Evolutionary conservation across 2,888 invertebrate species (phyloP).

Genomic region (Apoderus coryli): DNA sequence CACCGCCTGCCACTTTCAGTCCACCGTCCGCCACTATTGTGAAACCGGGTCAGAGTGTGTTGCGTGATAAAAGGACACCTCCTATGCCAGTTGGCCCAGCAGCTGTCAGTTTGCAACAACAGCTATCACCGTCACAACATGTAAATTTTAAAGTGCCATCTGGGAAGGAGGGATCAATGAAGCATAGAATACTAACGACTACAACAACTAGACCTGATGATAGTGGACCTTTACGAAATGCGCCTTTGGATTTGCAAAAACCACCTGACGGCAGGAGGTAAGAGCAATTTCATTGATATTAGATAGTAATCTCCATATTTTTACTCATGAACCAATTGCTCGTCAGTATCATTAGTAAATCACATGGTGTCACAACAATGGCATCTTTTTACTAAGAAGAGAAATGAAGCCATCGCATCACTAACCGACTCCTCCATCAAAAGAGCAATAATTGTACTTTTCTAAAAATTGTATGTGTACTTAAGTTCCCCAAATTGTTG

Average conservation of each 20-base stretch:
- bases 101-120: conserved; percentile 24
- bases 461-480: too few relatives aligned
- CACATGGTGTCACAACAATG: too few relatives aligned
- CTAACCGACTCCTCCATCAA: too few relatives aligned
- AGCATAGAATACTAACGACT: conserved; percentile 44
- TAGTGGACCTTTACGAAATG: conserved; percentile 13
- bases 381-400: too few relatives aligned
- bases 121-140: conserved; percentile 17
- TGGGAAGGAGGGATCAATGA: conserved; percentile 47
- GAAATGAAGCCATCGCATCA: too few relatives aligned
- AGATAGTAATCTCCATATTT: too few relatives aligned
- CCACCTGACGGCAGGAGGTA: conserved; percentile 22
- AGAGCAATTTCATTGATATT: too few relatives aligned
- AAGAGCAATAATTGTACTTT: too few relatives aligned
- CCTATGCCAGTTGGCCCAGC: conserved; percentile 33
- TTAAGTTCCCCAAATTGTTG: too few relatives aligned
- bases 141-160: conserved; percentile 34
- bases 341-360: too few relatives aligned
- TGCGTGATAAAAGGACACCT: conserved; percentile 23
- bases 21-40: conserved; percentile 22
- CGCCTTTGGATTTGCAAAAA: conserved; percentile 25
- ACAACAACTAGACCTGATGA: conserved; percentile 39
- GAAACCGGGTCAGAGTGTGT: conserved; percentile 18
- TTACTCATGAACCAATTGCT: too few relatives aligned
- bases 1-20: conserved; percentile 26